Evolutionary conservation across 1,140 invertebrate species (phyloP).

Genomic region (Amyelois transitella): DNA sequence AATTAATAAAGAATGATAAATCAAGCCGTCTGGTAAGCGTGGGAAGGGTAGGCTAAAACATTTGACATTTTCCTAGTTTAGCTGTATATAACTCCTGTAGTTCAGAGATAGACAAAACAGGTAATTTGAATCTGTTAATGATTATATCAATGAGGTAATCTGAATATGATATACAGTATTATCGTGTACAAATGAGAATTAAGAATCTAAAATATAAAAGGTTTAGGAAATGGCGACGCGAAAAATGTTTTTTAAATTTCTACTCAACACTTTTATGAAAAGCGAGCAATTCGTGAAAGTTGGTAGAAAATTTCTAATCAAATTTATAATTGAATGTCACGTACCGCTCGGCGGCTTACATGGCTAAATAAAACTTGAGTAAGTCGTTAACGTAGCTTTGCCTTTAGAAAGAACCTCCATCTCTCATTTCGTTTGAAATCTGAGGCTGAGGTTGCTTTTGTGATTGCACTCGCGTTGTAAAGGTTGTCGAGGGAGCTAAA

Average conservation of each 20-base stretch:
- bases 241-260: neutral
- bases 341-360: constrained; percentile 58
- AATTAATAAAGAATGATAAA: too few relatives aligned
- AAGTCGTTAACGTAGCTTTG: constrained; percentile 62
- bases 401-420: constrained; percentile 54
- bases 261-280: neutral
- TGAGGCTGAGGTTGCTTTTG: constrained; percentile 26
- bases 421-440: constrained; percentile 59
- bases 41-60: too few relatives aligned
- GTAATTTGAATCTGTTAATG: too few relatives aligned
- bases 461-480: constrained; percentile 30
- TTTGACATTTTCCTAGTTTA: too few relatives aligned
- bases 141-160: too few relatives aligned
- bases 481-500: constrained; percentile 20
- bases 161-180: too few relatives aligned
- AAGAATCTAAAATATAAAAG: too few relatives aligned
- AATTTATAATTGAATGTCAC: constrained; percentile 66
- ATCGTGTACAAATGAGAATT: too few relatives aligned
- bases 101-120: too few relatives aligned
- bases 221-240: too few relatives aligned
- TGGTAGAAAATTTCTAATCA: constrained; percentile 49
- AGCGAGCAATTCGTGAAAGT: neutral
- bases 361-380: constrained; percentile 58
- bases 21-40: too few relatives aligned
- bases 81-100: too few relatives aligned